Evolutionary conservation across 2,888 invertebrate genomes (phyloP), one percentile per base, ranked within the genome.

Genomic region (Caenorhabditis sp.): DNA sequence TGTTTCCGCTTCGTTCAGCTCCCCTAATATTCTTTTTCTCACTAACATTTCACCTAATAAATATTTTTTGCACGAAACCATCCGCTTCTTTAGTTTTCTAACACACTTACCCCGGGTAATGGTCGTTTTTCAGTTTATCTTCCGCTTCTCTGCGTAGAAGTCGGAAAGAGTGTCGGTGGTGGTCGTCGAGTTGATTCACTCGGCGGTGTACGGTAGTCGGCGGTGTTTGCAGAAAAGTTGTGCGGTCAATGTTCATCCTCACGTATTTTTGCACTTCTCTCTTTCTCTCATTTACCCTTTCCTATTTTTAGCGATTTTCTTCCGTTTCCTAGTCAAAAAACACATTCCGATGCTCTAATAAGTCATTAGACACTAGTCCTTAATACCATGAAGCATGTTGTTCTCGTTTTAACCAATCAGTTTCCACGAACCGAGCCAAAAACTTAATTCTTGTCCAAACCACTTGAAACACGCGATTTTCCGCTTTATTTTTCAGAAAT

Each of bases 171-270:
- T 28, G 15, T 37, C 20, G 62, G 15, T 68, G 68, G 67, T 71
- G 71, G 71, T 50, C n/a, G n/a, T n/a, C n/a, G n/a, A n/a, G n/a
- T n/a, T 58, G 60, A 55, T 11, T 40, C 13, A 22, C 62, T 61
- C 28, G 26, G 60, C 50, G 55, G 69, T 26, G 62, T 81, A 81
- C 81, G 47, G 81, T 81, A 64, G 47, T 26, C 35, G 13, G 64
- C 55, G 40, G 81, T 82, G 81, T 77, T 77, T 82, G 81, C 81
- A 68, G 74, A 77, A 65, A 51, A 61, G 60, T 61, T 65, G 81
- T 56, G 72, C 81, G 77, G 81, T 72, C 81, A 53, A 62, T 82
- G 77, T 82, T 77, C 81, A 77, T 67, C 24, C 11, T 76, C 67
- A 81, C 81, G 81, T 67, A 76, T 40, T 71, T 67, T 76, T 67